These are phyloP conservation scores for Halichoeres trimaculatus DNA, from an alignment of 2,113 vertebrate species.

Conservation along the genomic window DNA sequence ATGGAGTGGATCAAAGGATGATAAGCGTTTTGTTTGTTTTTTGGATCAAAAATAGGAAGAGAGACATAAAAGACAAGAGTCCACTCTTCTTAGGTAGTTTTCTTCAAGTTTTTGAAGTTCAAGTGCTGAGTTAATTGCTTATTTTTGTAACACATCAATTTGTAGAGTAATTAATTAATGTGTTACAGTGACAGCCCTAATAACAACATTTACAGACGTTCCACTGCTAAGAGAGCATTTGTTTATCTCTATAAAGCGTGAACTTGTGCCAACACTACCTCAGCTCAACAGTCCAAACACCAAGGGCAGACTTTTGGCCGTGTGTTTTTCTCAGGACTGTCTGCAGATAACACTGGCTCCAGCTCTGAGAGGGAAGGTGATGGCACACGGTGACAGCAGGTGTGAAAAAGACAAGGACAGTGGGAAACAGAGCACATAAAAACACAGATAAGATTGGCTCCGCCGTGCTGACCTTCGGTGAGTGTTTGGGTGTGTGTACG, in stretches of 20 bases:
- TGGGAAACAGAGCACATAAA: slow-evolving; percentile 62
- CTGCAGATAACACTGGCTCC: slow-evolving; percentile 65
- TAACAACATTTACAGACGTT: too few species aligned
- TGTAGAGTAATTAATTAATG: too few species aligned
- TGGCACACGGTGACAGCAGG: slow-evolving; percentile 62
- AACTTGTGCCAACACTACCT: background rate
- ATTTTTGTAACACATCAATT: too few species aligned
- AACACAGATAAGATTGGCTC: slow-evolving; percentile 74
- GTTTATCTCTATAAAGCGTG: slow-evolving; percentile 15
- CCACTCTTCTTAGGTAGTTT: too few species aligned
- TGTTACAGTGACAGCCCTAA: too few species aligned
- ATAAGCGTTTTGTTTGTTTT: too few species aligned
- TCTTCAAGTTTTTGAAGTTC: too few species aligned
- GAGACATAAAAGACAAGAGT: too few species aligned
- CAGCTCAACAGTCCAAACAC: slow-evolving; percentile 24
- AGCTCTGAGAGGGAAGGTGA: slow-evolving; percentile 40
- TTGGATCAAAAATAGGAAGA: too few species aligned
- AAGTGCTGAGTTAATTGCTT: too few species aligned
- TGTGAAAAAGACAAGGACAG: slow-evolving; percentile 72
- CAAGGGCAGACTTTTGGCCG: slow-evolving; percentile 51
- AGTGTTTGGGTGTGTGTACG: slow-evolving; percentile 24
- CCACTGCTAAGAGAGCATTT: background rate
- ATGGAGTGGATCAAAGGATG: too few species aligned
- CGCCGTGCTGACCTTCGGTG: slow-evolving; percentile 74
- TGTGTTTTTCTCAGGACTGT: slow-evolving; percentile 52